These are phyloP conservation scores for Lithophane ornitopus DNA, from an alignment of 2,888 invertebrate species.

Conservation along the genomic window DNA sequence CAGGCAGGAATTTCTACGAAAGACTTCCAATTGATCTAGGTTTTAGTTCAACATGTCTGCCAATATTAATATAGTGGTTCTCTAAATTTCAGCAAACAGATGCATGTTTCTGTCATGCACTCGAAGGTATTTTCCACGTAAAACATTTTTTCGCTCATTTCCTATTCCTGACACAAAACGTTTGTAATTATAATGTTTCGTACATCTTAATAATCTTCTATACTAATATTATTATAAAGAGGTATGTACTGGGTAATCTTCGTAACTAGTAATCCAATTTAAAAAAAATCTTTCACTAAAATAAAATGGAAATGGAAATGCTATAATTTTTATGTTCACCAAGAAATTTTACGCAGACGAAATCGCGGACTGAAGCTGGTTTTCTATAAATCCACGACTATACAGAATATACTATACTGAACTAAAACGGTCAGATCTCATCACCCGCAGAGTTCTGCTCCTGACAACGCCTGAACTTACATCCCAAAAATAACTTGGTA, in stretches of 20 bases:
- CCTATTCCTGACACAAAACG: neutral
- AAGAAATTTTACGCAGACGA: neutral
- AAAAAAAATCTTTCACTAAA: neutral
- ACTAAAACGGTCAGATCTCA: neutral
- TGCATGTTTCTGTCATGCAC: neutral
- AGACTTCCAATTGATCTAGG: neutral
- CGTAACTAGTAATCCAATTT: neutral
- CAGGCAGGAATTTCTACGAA: neutral
- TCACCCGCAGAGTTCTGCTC: conserved; percentile 7
- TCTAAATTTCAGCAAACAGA: neutral
- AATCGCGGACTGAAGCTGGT: too few relatives aligned
- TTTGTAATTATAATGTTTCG: neutral
- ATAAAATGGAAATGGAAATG: neutral
- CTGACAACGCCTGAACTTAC: conserved; percentile 9
- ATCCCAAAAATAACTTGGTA: conserved; percentile 31
- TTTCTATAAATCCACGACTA: neutral
- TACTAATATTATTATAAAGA: too few relatives aligned
- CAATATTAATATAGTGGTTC: neutral
- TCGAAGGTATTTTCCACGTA: neutral
- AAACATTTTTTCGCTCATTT: too few relatives aligned
- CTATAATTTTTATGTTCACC: neutral
- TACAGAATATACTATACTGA: neutral
- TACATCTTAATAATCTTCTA: neutral
- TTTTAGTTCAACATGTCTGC: neutral
- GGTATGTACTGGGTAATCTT: neutral